Conservation (phyloP, 1,140 invertebrate genomes). For the Wiebesia pumilae region DNA sequence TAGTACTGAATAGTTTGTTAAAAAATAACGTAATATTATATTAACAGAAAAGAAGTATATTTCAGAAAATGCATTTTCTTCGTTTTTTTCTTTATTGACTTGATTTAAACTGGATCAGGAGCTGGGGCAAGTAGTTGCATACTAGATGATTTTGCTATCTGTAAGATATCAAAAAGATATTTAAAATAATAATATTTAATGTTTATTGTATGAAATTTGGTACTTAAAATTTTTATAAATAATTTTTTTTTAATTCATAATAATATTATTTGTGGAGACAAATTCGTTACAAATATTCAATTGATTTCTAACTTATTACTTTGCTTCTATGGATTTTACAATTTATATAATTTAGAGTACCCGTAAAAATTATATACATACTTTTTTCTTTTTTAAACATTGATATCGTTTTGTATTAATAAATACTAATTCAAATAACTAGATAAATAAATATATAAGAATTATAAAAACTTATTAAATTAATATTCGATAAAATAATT, state of each 20-base stretch:
- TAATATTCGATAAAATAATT: no score
- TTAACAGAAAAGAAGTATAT: background rate
- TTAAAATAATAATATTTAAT: background rate
- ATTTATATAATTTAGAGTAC: no score
- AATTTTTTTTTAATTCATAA: no score
- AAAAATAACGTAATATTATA: background rate
- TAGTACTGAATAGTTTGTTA: conserved; percentile 40
- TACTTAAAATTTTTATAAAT: background rate
- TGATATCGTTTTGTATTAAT: no score
- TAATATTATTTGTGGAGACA: no score
- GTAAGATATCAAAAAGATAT: conserved; percentile 51
- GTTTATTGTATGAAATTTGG: background rate
- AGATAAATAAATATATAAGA: background rate
- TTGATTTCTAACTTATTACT: no score
- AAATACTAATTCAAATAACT: background rate
- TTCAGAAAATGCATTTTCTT: no score
- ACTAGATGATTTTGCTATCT: conserved; percentile 76
- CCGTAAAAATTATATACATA: no score
- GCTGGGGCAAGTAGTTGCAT: conserved; percentile 75
- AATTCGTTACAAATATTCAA: no score
- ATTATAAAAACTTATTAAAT: no score
- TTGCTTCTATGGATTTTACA: no score
- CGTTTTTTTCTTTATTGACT: background rate
- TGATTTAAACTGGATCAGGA: conserved; percentile 73
- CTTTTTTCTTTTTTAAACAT: no score